A percentile compares a stretch with the other conserved stretches of the same genome.
Conservation (phyloP, 2,113 vertebrate genomes). For the Sander vitreus region DNA sequence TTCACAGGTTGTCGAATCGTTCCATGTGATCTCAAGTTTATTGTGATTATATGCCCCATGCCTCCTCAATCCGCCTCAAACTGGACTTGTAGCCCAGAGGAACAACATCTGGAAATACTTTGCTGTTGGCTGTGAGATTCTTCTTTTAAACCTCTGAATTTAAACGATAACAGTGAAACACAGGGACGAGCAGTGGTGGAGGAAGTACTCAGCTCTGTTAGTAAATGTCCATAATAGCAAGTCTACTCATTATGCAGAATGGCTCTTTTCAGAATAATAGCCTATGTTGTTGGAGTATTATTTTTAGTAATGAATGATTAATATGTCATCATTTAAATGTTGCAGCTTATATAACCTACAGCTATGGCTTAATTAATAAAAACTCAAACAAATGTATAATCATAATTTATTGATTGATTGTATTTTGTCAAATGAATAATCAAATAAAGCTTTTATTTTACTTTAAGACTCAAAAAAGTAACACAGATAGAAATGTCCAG, state of each 20-base stretch:
- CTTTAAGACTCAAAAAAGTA: no score
- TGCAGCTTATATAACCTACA: no score
- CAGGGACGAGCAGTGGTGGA: neutral
- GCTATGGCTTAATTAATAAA: no score
- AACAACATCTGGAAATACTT: slow-evolving; percentile 54
- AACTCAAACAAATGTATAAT: no score
- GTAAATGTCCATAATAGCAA: neutral
- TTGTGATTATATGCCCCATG: neutral
- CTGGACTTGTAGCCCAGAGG: neutral
- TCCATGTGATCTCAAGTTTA: neutral
- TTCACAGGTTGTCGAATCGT: neutral
- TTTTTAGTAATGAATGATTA: no score
- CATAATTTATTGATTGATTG: no score
- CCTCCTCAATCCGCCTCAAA: neutral
- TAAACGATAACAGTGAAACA: slow-evolving; percentile 20
- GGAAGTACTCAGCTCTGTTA: neutral
- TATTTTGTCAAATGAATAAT: no score
- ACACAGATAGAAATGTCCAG: slow-evolving; percentile 41
- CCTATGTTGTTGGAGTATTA: no score
- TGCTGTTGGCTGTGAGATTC: slow-evolving; percentile 9
- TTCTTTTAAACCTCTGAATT: slow-evolving; percentile 5
- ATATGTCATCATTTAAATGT: no score
- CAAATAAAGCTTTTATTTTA: no score
- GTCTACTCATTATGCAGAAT: no score
- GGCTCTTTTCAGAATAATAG: no score